A percentile compares a stretch with the other conserved stretches of the same genome.
Conservation (phyloP, 2,113 vertebrate genomes). For the Charina bottae region DNA sequence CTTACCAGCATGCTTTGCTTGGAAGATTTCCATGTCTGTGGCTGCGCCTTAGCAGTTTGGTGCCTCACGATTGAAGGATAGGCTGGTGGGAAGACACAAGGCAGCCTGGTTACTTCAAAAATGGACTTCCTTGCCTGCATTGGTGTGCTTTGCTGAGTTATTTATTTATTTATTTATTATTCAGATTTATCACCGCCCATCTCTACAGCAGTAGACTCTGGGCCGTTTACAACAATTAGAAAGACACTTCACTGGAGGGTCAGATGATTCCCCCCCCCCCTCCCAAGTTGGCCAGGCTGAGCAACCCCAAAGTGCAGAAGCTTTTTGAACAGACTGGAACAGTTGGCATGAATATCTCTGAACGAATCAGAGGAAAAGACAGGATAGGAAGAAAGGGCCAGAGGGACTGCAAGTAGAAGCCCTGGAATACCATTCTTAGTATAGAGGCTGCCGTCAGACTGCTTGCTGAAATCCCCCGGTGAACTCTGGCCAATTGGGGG, state of each 20-base stretch:
- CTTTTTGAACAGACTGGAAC: not conserved
- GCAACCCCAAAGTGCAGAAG: not conserved
- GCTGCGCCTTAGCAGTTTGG: conserved; percentile 77
- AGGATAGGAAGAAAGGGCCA: not conserved
- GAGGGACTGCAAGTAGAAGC: not conserved
- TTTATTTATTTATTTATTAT: no score
- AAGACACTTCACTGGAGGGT: conserved; percentile 30
- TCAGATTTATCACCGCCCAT: no score
- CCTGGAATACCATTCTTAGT: conserved; percentile 73
- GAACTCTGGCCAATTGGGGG: conserved; percentile 78
- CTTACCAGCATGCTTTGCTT: conserved; percentile 81
- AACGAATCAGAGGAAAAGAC: not conserved
- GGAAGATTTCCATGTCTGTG: conserved; percentile 82
- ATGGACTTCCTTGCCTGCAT: not conserved
- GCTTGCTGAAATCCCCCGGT: conserved; percentile 77
- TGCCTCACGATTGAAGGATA: conserved; percentile 80
- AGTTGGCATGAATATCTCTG: not conserved
- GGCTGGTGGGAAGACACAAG: conserved; percentile 68
- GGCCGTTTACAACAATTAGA: no score
- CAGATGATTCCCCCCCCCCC: not conserved
- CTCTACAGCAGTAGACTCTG: no score
- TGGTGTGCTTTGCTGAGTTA: conserved; percentile 3
- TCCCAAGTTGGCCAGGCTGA: not conserved
- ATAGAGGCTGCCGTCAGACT: conserved; percentile 75
- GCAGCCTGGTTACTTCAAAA: not conserved